These are phyloP conservation scores for Drosophila murphyi DNA, from an alignment of 1,140 invertebrate genomes.

Conservation along the genomic window DNA sequence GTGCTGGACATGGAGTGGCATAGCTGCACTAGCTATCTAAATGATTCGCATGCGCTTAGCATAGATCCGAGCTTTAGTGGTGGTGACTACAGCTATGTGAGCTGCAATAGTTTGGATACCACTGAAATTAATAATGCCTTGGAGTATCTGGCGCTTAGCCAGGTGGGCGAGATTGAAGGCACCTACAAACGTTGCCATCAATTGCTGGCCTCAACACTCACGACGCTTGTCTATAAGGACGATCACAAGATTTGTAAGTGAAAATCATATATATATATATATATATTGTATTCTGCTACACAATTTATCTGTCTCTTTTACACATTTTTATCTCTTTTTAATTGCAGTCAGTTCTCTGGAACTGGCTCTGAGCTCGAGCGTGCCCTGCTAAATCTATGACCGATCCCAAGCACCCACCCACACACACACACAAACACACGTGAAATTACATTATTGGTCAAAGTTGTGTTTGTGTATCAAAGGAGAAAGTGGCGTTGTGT, in stretches of 20 bases:
- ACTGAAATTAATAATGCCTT: not conserved
- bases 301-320: not conserved
- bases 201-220: conserved; percentile 60
- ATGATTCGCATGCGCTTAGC: conserved; percentile 57
- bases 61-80: conserved; percentile 18
- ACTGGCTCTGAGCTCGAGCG: conserved; percentile 66
- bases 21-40: conserved; percentile 47
- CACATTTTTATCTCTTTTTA: conserved; percentile 4
- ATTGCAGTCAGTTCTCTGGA: conserved; percentile 69
- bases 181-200: conserved; percentile 80
- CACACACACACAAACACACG: too few relatives aligned
- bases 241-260: conserved; percentile 72
- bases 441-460: too few relatives aligned
- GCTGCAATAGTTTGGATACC: not conserved
- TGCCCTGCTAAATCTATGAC: conserved; percentile 51
- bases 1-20: conserved; percentile 69
- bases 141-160: conserved; percentile 58
- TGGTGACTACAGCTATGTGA: not conserved
- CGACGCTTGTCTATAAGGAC: conserved; percentile 56
- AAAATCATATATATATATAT: not conserved
- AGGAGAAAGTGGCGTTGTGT: too few relatives aligned
- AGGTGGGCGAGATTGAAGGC: conserved; percentile 68
- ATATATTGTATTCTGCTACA: not conserved
- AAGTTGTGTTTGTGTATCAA: too few relatives aligned
- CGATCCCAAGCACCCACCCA: too few relatives aligned